These are phyloP conservation scores for Microctenopoma stevenorrisi DNA, from an alignment of 2,797 vertebrate species.

Conservation along the genomic window DNA sequence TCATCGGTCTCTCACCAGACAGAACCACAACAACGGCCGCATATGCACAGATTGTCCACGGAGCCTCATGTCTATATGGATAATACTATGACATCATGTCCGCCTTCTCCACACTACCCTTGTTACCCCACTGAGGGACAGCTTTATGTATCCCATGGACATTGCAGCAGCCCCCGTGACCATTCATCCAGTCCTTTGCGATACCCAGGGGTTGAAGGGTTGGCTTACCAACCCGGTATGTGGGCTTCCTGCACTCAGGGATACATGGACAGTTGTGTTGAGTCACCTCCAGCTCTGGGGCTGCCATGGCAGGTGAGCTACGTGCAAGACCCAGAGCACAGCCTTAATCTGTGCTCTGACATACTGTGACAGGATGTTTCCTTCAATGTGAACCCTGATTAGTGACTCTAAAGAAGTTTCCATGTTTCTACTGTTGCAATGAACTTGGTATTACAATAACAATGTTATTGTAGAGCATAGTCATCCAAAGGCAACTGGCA, in stretches of 20 bases:
- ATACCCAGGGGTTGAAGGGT: slow-evolving; percentile 68
- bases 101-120: slow-evolving; percentile 82
- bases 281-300: slow-evolving; percentile 65
- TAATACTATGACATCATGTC: slow-evolving; percentile 66
- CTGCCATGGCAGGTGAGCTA: slow-evolving; percentile 86
- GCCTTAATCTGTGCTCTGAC: slow-evolving; percentile 75
- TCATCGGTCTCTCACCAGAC: slow-evolving; percentile 68
- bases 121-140: slow-evolving; percentile 79
- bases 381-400: slow-evolving; percentile 32
- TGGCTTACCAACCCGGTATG: slow-evolving; percentile 70
- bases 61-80: slow-evolving; percentile 75
- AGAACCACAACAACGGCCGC: slow-evolving; percentile 59
- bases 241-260: slow-evolving; percentile 80
- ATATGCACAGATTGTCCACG: slow-evolving; percentile 60
- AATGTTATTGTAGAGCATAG: slow-evolving; percentile 8
- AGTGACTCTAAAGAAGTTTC: background rate
- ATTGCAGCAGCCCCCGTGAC: slow-evolving; percentile 70
- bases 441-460: slow-evolving; percentile 42
- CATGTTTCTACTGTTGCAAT: slow-evolving; percentile 34
- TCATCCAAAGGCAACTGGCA: slow-evolving; percentile 7
- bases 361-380: slow-evolving; percentile 41
- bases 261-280: slow-evolving; percentile 70
- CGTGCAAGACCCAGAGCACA: slow-evolving; percentile 81
- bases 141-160: slow-evolving; percentile 68
- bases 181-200: slow-evolving; percentile 71